Conservation (phyloP, 2,113 vertebrate species). For the Pygoscelis adeliae region DNA sequence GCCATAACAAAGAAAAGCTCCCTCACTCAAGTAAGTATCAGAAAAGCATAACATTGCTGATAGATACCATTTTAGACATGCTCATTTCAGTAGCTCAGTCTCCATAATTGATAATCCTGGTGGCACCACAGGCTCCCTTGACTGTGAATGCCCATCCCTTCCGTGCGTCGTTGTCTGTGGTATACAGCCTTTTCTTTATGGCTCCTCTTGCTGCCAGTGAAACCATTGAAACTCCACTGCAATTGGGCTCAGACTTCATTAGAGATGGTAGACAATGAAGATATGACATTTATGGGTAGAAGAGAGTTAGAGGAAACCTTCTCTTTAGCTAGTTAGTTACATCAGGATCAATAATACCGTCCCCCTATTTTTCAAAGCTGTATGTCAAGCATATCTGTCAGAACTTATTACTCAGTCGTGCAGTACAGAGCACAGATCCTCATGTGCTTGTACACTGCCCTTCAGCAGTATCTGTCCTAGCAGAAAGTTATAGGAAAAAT, state of each 20-base stretch:
- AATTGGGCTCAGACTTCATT: neutral
- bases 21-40: neutral
- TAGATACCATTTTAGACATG: neutral
- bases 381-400: neutral
- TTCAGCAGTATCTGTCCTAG: neutral
- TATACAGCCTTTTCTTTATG: neutral
- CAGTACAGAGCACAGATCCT: neutral
- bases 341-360: neutral
- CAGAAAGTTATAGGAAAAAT: neutral
- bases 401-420: neutral
- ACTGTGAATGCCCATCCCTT: neutral
- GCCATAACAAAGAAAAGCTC: neutral
- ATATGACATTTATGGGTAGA: neutral
- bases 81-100: neutral
- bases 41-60: neutral
- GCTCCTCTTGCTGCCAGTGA: neutral
- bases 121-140: neutral
- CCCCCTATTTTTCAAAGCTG: neutral
- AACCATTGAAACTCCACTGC: neutral
- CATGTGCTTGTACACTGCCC: neutral
- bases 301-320: neutral
- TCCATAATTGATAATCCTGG: accelerated
- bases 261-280: neutral
- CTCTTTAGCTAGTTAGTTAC: neutral
- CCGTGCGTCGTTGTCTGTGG: accelerated